Evolutionary conservation across 2,888 invertebrate genomes (phyloP).

Genomic region (Temnothorax ravouxi): DNA sequence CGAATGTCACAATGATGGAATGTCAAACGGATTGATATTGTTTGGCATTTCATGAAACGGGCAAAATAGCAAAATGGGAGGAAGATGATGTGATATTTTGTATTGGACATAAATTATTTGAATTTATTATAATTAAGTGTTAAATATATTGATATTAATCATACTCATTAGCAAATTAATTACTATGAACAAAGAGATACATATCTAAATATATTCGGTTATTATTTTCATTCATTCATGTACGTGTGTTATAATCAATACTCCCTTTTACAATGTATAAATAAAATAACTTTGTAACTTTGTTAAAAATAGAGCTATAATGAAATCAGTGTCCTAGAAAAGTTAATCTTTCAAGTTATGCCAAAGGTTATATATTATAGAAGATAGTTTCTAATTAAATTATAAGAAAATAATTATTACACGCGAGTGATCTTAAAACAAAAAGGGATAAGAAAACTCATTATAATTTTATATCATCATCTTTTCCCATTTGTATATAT

Average conservation of each 20-base stretch:
- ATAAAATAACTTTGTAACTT: conserved; percentile 26
- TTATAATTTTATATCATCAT: conserved; percentile 11
- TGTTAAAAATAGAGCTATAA: conserved; percentile 14
- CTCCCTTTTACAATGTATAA: conserved; percentile 22
- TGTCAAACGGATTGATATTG: conserved; percentile 7
- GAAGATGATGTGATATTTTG: too few relatives aligned
- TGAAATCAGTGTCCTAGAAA: conserved; percentile 26
- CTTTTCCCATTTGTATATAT: neutral
- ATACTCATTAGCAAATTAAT: conserved; percentile 21
- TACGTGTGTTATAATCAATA: conserved; percentile 25
- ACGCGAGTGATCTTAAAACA: neutral
- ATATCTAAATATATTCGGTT: conserved; percentile 22
- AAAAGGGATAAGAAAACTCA: neutral
- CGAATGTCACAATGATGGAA: neutral
- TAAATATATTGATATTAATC: neutral
- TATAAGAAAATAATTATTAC: neutral
- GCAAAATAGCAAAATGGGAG: neutral
- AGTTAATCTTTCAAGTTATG: conserved; percentile 36
- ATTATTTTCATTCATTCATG: conserved; percentile 24
- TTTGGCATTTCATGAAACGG: neutral
- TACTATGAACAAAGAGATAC: conserved; percentile 1
- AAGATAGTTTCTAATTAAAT: neutral
- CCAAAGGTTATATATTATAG: conserved; percentile 1
- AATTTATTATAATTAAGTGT: conserved; percentile 14
- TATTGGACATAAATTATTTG: neutral